phyloP scores from a whole-genome alignment of 2,113 vertebrate genomes.

The Motacilla alba region DNA sequence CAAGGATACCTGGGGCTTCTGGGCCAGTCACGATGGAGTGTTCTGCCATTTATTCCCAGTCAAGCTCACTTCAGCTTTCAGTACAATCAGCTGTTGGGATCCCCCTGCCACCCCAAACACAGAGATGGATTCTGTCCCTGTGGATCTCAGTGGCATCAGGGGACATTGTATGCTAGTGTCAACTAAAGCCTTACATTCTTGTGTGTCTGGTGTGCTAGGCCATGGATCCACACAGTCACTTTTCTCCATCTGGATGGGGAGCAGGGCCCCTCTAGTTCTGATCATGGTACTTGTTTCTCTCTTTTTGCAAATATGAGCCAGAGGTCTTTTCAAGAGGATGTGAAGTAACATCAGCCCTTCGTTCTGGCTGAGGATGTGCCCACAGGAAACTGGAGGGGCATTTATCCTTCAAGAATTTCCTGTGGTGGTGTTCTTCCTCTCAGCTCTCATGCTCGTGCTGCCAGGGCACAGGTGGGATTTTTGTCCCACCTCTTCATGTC shows the following conservation, averaged over 20 bases:
- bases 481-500: not conserved
- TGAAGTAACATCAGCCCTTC: not conserved
- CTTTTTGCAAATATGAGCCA: not conserved
- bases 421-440: not conserved
- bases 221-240: not conserved
- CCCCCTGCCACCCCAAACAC: not conserved
- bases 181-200: not conserved
- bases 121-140: not conserved
- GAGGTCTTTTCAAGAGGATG: not conserved
- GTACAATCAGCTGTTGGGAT: not conserved
- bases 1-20: not conserved
- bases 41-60: not conserved
- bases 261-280: not conserved
- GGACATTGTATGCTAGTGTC: fast-evolving
- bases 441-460: fast-evolving
- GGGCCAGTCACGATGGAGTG: not conserved
- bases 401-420: not conserved
- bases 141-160: not conserved
- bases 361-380: not conserved
- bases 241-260: not conserved
- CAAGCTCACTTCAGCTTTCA: not conserved
- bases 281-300: not conserved
- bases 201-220: not conserved
- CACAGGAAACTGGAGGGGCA: not conserved
- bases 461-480: not conserved